These are phyloP conservation scores for Drosophila rellima DNA, from an alignment of 2,888 invertebrate genomes.

Conservation along the genomic window DNA sequence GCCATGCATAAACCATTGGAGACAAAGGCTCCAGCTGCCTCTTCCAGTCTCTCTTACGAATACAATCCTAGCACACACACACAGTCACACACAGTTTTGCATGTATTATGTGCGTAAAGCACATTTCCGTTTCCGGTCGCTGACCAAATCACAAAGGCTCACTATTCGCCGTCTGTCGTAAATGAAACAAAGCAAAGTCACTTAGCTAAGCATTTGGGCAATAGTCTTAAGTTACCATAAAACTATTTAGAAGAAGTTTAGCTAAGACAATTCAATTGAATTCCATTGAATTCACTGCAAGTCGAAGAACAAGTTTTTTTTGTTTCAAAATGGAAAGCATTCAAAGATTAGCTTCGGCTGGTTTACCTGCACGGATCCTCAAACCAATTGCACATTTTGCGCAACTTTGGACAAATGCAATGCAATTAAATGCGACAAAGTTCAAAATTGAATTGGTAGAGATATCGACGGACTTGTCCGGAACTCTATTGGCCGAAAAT, in stretches of 20 bases:
- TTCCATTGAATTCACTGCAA: constrained; percentile 13
- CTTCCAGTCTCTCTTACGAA: background rate
- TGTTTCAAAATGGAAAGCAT: constrained; percentile 30
- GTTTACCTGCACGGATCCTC: constrained; percentile 69
- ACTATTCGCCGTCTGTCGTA: constrained; percentile 18
- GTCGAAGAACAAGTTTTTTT: constrained; percentile 22
- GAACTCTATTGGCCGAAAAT: constrained; percentile 41
- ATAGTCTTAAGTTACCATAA: constrained; percentile 20
- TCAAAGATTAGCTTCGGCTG: constrained; percentile 37
- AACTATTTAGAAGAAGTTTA: constrained; percentile 52
- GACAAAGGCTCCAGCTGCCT: constrained; percentile 52
- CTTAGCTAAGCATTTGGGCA: constrained; percentile 25
- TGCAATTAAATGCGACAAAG: constrained; percentile 81
- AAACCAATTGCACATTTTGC: constrained; percentile 68
- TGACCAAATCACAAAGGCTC: constrained; percentile 40
- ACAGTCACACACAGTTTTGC: constrained; percentile 18
- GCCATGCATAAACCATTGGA: constrained; percentile 62
- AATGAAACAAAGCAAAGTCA: constrained; percentile 47
- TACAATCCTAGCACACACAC: constrained; percentile 4
- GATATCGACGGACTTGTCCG: constrained; percentile 52
- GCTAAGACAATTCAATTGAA: constrained; percentile 54
- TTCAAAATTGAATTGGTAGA: constrained; percentile 73
- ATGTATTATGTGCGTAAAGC: constrained; percentile 64
- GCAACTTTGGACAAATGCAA: constrained; percentile 70
- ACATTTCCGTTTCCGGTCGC: constrained; percentile 64